phyloP scores from a whole-genome alignment of 2,113 vertebrate species.

The Morone chrysops region DNA sequence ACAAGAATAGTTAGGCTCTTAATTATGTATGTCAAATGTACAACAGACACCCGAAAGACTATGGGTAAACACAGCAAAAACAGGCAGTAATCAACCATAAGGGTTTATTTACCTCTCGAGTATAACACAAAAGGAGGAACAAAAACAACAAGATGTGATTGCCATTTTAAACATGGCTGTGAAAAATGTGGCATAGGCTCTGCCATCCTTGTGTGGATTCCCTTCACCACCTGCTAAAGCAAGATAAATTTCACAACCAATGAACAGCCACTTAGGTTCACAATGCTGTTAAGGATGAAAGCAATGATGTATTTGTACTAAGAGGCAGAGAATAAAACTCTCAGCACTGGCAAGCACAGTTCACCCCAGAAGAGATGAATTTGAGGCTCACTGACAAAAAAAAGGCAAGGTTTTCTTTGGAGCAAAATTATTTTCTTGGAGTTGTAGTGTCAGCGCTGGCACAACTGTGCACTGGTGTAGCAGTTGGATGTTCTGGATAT shows the following conservation, averaged over 20 bases:
- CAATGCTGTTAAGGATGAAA: slow-evolving; percentile 69
- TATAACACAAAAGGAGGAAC: slow-evolving; percentile 48
- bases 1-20: slow-evolving; percentile 46
- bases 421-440: slow-evolving; percentile 39
- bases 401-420: slow-evolving; percentile 17
- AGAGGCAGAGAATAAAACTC: slow-evolving; percentile 50
- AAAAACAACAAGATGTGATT: slow-evolving; percentile 55
- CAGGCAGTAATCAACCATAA: slow-evolving; percentile 40
- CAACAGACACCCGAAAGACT: slow-evolving; percentile 13
- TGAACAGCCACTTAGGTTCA: slow-evolving; percentile 63
- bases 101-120: slow-evolving; percentile 52
- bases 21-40: slow-evolving; percentile 53
- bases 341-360: slow-evolving; percentile 45
- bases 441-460: slow-evolving; percentile 25
- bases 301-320: slow-evolving; percentile 64
- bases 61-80: slow-evolving; percentile 41
- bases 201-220: slow-evolving; percentile 57
- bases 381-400: slow-evolving; percentile 33
- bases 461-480: not conserved
- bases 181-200: slow-evolving; percentile 44
- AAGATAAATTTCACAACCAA: slow-evolving; percentile 72
- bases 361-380: slow-evolving; percentile 61
- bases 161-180: slow-evolving; percentile 62
- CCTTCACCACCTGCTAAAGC: slow-evolving; percentile 67
- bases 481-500: slow-evolving; percentile 41